Percentiles rank a stretch among this genome's conserved stretches.
Evolutionary conservation across 30 jellyfish, hydroid and myxozoan species (phyloP).

Genomic region (Aurelia sp.): DNA sequence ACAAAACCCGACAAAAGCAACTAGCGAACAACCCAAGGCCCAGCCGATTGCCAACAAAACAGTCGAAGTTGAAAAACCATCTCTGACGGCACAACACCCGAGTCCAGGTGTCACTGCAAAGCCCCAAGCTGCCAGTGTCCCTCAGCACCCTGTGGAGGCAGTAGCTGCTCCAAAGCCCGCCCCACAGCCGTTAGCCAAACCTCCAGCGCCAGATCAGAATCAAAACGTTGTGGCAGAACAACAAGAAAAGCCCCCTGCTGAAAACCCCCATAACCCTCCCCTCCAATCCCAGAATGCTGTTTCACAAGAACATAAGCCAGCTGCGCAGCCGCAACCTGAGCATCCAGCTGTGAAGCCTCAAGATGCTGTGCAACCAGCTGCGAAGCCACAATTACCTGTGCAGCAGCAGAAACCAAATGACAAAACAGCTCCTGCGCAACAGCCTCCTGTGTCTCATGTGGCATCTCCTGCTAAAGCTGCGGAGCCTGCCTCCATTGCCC

Average conservation of each 20-base stretch:
- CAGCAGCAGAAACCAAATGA: conserved; percentile 20
- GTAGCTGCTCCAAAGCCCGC: conserved; percentile 13
- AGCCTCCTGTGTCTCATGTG: background rate
- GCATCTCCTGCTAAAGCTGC: background rate
- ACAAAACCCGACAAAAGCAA: conserved; percentile 84
- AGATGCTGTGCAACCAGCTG: too few species aligned
- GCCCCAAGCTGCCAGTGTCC: background rate
- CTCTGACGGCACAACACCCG: too few species aligned
- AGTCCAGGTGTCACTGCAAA: too few species aligned
- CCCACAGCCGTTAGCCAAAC: background rate
- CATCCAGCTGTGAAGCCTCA: background rate
- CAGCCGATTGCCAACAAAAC: conserved; percentile 8
- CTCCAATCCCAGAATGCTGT: too few species aligned
- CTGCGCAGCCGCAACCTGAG: conserved; percentile 8
- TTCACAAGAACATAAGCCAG: too few species aligned
- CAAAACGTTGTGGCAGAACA: too few species aligned
- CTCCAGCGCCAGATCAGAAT: background rate
- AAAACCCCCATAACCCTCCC: too few species aligned
- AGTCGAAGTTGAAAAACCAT: background rate
- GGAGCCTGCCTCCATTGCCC: background rate
- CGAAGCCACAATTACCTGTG: background rate
- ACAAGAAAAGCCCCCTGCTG: too few species aligned
- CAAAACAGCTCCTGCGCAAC: conserved; percentile 12
- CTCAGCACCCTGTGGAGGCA: conserved; percentile 5
- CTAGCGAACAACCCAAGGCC: conserved; percentile 69